Evolutionary conservation across 2,797 vertebrate genomes (phyloP), one percentile per base, ranked within the genome.

Genomic region (Pangasius krempfi): DNA sequence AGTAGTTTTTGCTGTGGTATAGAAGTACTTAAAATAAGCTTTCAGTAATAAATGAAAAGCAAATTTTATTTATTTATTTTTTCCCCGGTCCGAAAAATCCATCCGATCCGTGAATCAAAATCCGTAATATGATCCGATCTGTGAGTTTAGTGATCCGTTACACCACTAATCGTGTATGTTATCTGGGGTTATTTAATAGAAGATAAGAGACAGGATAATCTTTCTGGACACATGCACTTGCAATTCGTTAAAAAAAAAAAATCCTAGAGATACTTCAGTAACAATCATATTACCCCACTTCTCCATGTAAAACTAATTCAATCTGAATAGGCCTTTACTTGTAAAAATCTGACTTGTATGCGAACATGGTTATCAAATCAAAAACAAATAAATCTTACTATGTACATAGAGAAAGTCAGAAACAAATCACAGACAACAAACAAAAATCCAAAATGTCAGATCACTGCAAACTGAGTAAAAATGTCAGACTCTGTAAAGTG

Each of bases 401-500:
- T 79, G 62, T 80, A 60, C 44, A 81, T 30, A 58, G 79, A 58
- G 52, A 58, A 25, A 58, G 79, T 58, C 78, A 58, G 52, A 47
- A 27, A 89, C 47, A 68, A 50, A 88, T 85, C 73, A 58, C 54
- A 83, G 85, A 33, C 20, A 66, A 60, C 47, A 70, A 78, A 84
- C 47, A 64, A 73, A 44, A 64, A 14, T 56, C 44, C 47, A 47
- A 85, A 80, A 85, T 87, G 86, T 60, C 50, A 85, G 75, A 80
- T 89, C 54, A 27, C 82, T 72, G 82, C 64, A 80, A 52, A 72
- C 62, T n/a, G 72, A 70, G 80, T 70, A 60, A 66, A 86, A 89
- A 87, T 64, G 83, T 85, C 86, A 72, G 81, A 8, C 75, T 72
- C n/a, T 4, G 52, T 62, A 85, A 89, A 87, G 82, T 87, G 85